These are phyloP conservation scores for Rutilus rutilus DNA, from an alignment of 2,113 vertebrate genomes.

Conservation along the genomic window DNA sequence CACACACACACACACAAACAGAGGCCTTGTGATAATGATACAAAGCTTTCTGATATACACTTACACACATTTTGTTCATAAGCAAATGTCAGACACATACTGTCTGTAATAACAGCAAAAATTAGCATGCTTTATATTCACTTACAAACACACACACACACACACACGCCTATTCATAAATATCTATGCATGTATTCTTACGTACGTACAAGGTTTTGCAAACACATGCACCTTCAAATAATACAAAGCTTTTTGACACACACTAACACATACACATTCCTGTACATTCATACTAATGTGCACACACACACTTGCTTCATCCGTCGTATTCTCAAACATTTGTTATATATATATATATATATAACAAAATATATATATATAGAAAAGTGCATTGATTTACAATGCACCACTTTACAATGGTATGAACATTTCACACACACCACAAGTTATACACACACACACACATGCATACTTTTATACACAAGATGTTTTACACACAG, in stretches of 20 bases:
- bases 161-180: not conserved
- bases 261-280: constrained; percentile 10
- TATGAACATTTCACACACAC: constrained; percentile 13
- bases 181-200: not conserved
- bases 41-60: constrained; percentile 20
- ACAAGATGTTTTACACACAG: not conserved
- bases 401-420: not conserved
- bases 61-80: not conserved
- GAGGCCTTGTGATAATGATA: too few species aligned
- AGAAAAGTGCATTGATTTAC: not conserved
- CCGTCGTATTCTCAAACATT: not conserved
- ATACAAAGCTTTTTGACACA: not conserved
- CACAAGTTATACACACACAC: not conserved
- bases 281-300: not conserved
- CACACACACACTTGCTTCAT: not conserved
- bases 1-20: not conserved
- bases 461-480: not conserved
- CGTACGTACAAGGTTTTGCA: not conserved
- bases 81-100: not conserved
- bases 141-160: not conserved
- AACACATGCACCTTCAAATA: not conserved
- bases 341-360: not conserved
- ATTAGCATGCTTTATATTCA: not conserved
- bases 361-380: not conserved
- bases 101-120: not conserved